Base-by-base conservation (phyloP, 2,113 vertebrate genomes). In the Zootoca vivipara region DNA sequence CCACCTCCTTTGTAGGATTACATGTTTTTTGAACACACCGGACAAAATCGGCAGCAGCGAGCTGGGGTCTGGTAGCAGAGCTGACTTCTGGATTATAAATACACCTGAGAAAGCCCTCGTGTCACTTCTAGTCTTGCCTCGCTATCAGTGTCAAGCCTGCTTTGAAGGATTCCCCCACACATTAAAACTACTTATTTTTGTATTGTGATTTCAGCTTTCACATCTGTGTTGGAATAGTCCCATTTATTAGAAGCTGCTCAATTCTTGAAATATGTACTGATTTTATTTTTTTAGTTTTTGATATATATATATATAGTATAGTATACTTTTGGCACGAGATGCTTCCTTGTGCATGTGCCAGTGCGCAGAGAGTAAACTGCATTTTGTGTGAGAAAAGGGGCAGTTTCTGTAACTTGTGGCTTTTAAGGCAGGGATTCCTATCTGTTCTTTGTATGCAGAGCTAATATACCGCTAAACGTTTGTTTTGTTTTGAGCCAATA, bases 21-120 rank as follows among this genome's bases (percentile, higher is more conserved):
- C 24, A 87, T 87, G 85, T 87, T 87, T 87, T 87, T 87, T 70
- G 85, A 87, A 81, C 85, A 73, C 3, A 0, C 70, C 5, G 78
- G 78, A 58, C 46, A 81, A 81, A 8, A 87, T 46, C 33, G 18
- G 3, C 35, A 46, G 4, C 78, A 81, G 15, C 16, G 85, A 40
- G 10, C 18, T 72, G 78, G 85, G 10, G 67, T 87, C 10, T 87
- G 85, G 78, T 87, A 87, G 62, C 24, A 62, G 2, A 62, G n/a
- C 24, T n/a, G 33, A 24, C 4, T 7, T 87, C 46, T 69, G 18
- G 62, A 30, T 52, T 88, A 35, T 74, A 24, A 42, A 42, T 65
- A 6, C 3, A 56, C 30, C n/a, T 6, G 33, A 40, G 10, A 16
- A 62, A 82, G 5, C 2, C 16, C 3, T 67, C 40, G n/a, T 42